Conservation (phyloP, 2,888 invertebrate genomes). For the Eristalis tenax region DNA sequence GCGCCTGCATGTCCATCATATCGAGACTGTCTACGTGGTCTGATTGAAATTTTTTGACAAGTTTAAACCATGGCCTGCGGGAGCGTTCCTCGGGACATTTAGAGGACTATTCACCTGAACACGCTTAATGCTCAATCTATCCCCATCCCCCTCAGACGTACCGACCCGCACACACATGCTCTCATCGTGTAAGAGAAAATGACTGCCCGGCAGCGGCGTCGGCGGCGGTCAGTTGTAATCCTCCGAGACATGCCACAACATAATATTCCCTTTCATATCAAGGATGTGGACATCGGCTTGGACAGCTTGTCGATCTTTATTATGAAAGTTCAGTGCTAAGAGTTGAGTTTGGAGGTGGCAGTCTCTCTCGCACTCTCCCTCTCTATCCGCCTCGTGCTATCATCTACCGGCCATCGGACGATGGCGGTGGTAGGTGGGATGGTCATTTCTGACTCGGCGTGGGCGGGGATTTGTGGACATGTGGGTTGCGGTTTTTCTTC, state of each 20-base stretch:
- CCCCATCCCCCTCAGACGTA: not conserved
- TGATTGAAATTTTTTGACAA: conserved; percentile 68
- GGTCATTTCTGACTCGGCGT: conserved; percentile 21
- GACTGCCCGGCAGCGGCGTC: not conserved
- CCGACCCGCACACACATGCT: conserved; percentile 8
- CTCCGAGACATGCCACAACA: conserved; percentile 69
- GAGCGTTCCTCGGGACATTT: not conserved
- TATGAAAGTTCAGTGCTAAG: conserved; percentile 74
- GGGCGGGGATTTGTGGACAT: conserved; percentile 53
- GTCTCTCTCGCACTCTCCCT: not conserved
- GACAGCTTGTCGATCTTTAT: conserved; percentile 81
- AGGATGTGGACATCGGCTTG: conserved; percentile 72
- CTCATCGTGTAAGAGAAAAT: not conserved
- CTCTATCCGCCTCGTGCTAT: not conserved
- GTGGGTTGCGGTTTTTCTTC: conserved; percentile 68
- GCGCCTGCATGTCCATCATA: conserved; percentile 41
- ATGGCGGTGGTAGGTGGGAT: not conserved
- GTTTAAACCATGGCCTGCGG: conserved; percentile 17
- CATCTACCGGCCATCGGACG: too few species aligned
- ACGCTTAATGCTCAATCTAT: conserved; percentile 18
- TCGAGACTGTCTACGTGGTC: conserved; percentile 15
- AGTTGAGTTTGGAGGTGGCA: conserved; percentile 54
- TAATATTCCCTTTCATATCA: conserved; percentile 70
- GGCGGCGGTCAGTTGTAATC: conserved; percentile 62
- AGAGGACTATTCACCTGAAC: conserved; percentile 45